These are phyloP conservation scores for Siphamia tubifer DNA, from an alignment of 2,113 vertebrate species.

Conservation along the genomic window DNA sequence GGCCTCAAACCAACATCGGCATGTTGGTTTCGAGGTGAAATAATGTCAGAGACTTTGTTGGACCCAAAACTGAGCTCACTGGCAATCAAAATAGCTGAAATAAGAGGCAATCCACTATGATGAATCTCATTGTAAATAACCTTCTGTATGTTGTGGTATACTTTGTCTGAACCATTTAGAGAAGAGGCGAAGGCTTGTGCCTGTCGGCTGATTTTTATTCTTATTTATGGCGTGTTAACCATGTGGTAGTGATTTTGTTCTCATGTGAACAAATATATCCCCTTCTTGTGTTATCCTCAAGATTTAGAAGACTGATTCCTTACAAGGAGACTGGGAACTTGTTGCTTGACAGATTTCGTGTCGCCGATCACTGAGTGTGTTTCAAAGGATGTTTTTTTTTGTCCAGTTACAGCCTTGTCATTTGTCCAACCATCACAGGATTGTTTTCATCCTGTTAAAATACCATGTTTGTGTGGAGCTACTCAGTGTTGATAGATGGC, in stretches of 20 bases:
- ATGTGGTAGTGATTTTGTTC: conserved; percentile 47
- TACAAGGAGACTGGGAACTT: background rate
- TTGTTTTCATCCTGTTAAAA: conserved; percentile 10
- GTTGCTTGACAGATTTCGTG: background rate
- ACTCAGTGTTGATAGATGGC: conserved; percentile 6
- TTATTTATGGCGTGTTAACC: conserved; percentile 42
- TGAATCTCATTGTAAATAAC: conserved; percentile 18
- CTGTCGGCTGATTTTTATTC: background rate
- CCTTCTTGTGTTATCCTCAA: conserved; percentile 3
- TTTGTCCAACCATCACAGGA: background rate
- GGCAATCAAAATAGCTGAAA: conserved; percentile 5
- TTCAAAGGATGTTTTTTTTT: background rate
- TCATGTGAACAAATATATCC: background rate
- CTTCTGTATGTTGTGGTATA: conserved; percentile 21
- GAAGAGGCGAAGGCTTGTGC: background rate
- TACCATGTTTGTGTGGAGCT: conserved; percentile 20
- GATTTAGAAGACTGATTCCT: conserved; percentile 11
- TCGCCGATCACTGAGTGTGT: background rate
- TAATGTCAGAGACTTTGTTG: conserved; percentile 14
- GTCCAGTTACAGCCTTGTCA: background rate
- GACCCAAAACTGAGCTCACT: background rate
- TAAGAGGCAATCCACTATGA: conserved; percentile 1
- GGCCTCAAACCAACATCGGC: conserved; percentile 30
- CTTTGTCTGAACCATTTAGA: conserved; percentile 48
- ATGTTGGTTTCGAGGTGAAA: conserved; percentile 27